Conservation (phyloP, 2,888 invertebrate genomes). For the Drosophila lutescens region DNA sequence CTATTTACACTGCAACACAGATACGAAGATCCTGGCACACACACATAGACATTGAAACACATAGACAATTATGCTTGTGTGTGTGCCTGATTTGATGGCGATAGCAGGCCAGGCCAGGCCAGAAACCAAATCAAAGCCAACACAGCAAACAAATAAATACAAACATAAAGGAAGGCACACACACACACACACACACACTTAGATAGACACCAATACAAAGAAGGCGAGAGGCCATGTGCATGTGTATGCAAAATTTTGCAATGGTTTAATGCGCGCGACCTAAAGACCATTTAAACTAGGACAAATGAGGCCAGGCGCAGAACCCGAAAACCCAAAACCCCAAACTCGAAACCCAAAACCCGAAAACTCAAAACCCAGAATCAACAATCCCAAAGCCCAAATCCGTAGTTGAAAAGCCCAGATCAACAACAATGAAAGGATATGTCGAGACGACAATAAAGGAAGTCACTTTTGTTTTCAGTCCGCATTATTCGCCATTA, state of each 20-base stretch:
- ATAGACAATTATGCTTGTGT: conserved; percentile 46
- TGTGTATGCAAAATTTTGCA: conserved; percentile 49
- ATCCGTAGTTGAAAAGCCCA: conserved; percentile 17
- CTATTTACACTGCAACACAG: conserved; percentile 62
- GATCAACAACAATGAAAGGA: conserved; percentile 62
- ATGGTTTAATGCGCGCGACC: conserved; percentile 77
- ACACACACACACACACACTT: conserved; percentile 12
- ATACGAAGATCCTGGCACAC: conserved; percentile 14
- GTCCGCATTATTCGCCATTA: conserved; percentile 76
- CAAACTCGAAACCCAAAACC: conserved; percentile 12
- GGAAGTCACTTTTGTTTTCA: conserved; percentile 74
- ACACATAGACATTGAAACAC: conserved; percentile 39
- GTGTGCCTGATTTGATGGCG: conserved; percentile 72
- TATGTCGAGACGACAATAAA: conserved; percentile 77
- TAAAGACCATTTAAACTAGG: conserved; percentile 77
- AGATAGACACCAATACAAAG: conserved; percentile 1
- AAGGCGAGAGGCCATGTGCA: conserved; percentile 12
- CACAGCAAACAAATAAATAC: conserved; percentile 56
- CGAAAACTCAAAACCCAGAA: conserved; percentile 10
- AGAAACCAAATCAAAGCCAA: conserved; percentile 59
- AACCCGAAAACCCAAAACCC: conserved; percentile 36
- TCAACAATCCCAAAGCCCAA: conserved; percentile 26
- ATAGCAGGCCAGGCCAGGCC: conserved; percentile 67
- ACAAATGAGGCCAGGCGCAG: conserved; percentile 58
- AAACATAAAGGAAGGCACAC: conserved; percentile 42